A percentile compares a stretch with the other conserved stretches of the same genome.
Evolutionary conservation across 2,113 vertebrate genomes (phyloP).

Genomic region (Heterotilapia buettikoferi): DNA sequence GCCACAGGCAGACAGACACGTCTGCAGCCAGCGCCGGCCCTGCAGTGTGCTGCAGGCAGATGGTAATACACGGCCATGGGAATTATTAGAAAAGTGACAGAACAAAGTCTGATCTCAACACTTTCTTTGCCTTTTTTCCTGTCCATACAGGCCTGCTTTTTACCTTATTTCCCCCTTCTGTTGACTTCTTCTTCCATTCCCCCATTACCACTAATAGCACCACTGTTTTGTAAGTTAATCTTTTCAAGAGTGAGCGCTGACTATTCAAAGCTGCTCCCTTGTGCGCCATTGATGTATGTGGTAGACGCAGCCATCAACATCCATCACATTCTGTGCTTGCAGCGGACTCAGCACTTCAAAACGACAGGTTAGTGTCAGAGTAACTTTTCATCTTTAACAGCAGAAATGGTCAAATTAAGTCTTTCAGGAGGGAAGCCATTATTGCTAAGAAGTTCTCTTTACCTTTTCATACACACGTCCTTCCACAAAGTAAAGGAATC

Average conservation of each 20-base stretch:
- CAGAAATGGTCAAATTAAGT: constrained; percentile 18
- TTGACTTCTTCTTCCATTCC: neutral
- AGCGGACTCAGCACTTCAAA: neutral
- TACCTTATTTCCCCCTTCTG: neutral
- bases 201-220: neutral
- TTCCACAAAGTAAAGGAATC: neutral
- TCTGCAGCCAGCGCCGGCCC: neutral
- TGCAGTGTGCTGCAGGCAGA: constrained; percentile 6
- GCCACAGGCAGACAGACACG: neutral
- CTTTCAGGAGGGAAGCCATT: neutral
- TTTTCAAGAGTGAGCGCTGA: neutral
- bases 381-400: constrained; percentile 16
- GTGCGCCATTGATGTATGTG: neutral
- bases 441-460: neutral
- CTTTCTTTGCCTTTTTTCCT: neutral
- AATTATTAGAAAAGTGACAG: neutral
- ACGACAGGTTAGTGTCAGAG: neutral
- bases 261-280: neutral
- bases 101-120: neutral
- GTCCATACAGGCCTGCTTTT: neutral
- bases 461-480: neutral
- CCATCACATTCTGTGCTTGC: constrained; percentile 4
- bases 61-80: neutral
- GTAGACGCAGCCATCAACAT: neutral
- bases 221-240: neutral